Percentiles rank a stretch among this genome's conserved stretches.
Evolutionary conservation across 2,113 vertebrate species (phyloP).

Genomic region (Cercopithecus mona): DNA sequence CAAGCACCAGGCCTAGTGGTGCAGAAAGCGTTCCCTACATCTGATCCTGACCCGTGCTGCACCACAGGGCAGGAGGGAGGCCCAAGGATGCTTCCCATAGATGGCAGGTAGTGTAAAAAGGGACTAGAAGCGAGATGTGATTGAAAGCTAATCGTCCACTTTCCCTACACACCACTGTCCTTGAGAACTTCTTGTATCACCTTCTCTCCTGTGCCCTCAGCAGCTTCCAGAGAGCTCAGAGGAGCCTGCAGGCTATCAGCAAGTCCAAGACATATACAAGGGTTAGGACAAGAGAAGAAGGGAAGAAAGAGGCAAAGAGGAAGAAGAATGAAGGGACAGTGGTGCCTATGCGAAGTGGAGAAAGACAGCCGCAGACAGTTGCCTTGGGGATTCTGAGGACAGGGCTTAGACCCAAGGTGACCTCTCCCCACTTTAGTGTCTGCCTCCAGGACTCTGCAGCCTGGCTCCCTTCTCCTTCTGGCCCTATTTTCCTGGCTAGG

Average conservation of each 20-base stretch:
- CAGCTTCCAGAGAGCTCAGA: neutral
- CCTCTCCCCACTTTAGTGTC: neutral
- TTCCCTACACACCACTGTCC: neutral
- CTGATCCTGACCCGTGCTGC: neutral
- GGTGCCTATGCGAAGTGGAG: neutral
- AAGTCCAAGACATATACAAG: neutral
- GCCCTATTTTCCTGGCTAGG: neutral
- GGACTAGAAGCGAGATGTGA: neutral
- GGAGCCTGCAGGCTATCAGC: neutral
- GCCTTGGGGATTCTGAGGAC: neutral
- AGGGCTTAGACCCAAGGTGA: fast-evolving
- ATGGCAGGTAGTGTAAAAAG: neutral
- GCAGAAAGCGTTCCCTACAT: neutral
- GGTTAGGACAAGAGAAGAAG: neutral
- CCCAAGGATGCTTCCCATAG: neutral
- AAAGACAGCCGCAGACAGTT: constrained; percentile 43
- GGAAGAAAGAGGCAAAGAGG: neutral
- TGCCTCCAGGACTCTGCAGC: neutral
- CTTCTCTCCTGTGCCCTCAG: neutral
- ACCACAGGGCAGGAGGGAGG: neutral
- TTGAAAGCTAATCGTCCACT: neutral
- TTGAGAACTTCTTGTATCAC: neutral
- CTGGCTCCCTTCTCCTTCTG: neutral
- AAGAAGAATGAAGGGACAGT: neutral
- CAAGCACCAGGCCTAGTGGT: neutral